A percentile compares a stretch with the other conserved stretches of the same genome.
These are phyloP conservation scores for Drosophila funebris DNA, from an alignment of 1,140 invertebrate species.

Conservation along the genomic window DNA sequence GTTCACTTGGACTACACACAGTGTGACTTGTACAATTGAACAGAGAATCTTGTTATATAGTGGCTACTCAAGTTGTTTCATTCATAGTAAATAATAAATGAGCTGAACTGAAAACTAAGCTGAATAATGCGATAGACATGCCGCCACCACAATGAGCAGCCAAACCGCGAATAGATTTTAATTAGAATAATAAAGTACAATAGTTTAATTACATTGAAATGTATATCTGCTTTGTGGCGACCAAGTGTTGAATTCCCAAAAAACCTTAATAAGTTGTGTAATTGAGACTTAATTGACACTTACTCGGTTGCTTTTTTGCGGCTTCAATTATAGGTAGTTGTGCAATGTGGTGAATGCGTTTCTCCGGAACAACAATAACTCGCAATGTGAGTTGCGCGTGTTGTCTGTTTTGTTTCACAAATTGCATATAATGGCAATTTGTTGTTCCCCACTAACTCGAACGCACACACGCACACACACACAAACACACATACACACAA, in stretches of 20 bases:
- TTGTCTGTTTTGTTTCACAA: conserved; percentile 42
- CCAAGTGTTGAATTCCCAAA: neutral
- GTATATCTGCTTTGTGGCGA: no score
- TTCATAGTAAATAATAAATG: conserved; percentile 11
- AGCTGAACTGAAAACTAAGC: conserved; percentile 19
- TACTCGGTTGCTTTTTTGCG: conserved; percentile 8
- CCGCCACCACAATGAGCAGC: conserved; percentile 3
- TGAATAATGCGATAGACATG: neutral
- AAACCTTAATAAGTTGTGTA: conserved; percentile 18
- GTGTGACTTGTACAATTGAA: conserved; percentile 17
- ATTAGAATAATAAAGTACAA: no score
- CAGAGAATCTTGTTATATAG: conserved; percentile 19
- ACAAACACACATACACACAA: neutral
- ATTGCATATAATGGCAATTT: conserved; percentile 68
- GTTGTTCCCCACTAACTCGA: conserved; percentile 18
- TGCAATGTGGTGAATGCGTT: conserved; percentile 30
- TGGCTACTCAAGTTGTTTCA: conserved; percentile 29
- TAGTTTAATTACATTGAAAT: no score
- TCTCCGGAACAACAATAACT: conserved; percentile 7
- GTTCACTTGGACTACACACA: conserved; percentile 6
- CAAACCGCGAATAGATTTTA: neutral
- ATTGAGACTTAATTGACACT: conserved; percentile 42
- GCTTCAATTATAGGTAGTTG: neutral
- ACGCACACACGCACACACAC: neutral
- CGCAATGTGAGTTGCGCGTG: conserved; percentile 36